Evolutionary conservation across 2,888 invertebrate genomes (phyloP), one percentile per base, ranked within the genome.

Genomic region (Brachycybe producta): DNA sequence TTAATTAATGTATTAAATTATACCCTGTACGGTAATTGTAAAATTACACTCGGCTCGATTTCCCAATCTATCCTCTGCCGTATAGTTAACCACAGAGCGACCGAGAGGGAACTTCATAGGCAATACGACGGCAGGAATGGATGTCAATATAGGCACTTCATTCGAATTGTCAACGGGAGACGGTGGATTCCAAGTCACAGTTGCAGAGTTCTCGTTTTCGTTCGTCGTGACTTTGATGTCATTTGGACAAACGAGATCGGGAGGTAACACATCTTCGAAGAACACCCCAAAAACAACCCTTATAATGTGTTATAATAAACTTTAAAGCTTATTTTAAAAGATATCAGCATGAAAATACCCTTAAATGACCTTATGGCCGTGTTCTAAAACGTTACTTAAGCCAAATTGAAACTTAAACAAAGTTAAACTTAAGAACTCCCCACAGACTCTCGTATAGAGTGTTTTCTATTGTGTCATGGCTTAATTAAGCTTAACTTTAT

Each of bases 41-140:
- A 80, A 79, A 52, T 69, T 70, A 59, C 81, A 81, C 50, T 71
- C 71, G 0, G 73, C 76, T 55, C 69, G 71, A 61, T 80, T 80
- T 36, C 73, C 71, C 52, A 70, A 73, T 1, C 68, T 62, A 64
- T 81, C 80, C 57, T 75, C 74, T 0, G 79, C 78, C 11, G 72
- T 69, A 62, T 79, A 80, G 0, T 71, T 73, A n/a, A 81, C 70
- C 11, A 63, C 64, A 3, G 75, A 75, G 21, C 62, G 61, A 1
- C 79, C 80, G 55, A 79, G 74, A 53, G 72, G 72, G 41, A 78
- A 72, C 58, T 71, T 72, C 27, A 39, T 27, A 1, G 74, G 73
- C 42, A 74, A 70, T 35, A 65, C 66, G 3, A 78, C 65, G 13
- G 74, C 71, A 1, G 80, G 79, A 54, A 76, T 72, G 21, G 72